Percentiles rank a stretch among this genome's conserved stretches.
Conservation (phyloP, 2,888 invertebrate genomes). For the Chalcis sispes region DNA sequence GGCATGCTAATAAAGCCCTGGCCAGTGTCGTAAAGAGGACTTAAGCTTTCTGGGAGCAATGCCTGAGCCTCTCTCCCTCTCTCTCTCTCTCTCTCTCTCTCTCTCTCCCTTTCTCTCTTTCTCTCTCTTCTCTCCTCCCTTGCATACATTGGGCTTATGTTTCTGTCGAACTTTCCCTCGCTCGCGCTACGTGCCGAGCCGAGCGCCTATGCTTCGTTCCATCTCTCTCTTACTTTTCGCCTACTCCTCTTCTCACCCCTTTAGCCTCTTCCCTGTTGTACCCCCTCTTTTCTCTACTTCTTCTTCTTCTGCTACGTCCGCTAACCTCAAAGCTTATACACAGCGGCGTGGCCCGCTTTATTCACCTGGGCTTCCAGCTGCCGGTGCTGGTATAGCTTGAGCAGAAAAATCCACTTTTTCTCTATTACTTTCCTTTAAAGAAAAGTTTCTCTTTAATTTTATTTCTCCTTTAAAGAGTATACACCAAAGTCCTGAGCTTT, state of each 20-base stretch:
- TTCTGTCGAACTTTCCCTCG: conserved; percentile 24
- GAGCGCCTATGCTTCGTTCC: neutral
- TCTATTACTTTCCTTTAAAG: conserved; percentile 15
- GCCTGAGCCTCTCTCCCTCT: neutral
- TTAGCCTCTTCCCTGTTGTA: neutral
- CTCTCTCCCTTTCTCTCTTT: no score
- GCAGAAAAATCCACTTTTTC: no score
- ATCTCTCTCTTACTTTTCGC: neutral
- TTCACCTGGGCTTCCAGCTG: conserved; percentile 15
- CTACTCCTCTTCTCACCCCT: no score
- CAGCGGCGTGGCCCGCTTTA: conserved; percentile 7
- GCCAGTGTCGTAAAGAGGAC: conserved; percentile 41
- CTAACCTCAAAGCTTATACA: conserved; percentile 7
- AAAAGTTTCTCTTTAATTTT: conserved; percentile 46
- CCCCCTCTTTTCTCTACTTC: neutral
- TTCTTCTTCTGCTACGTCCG: neutral
- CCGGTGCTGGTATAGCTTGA: no score
- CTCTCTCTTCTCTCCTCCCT: no score
- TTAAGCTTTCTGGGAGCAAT: conserved; percentile 24
- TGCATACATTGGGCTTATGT: conserved; percentile 42
- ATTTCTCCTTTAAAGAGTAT: conserved; percentile 31
- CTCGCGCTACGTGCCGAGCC: neutral
- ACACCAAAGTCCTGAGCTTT: no score
- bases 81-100: neutral
- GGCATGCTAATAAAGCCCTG: conserved; percentile 51